phyloP scores from a whole-genome alignment of 2,113 vertebrate genomes.

The Dipodomys ordii region DNA sequence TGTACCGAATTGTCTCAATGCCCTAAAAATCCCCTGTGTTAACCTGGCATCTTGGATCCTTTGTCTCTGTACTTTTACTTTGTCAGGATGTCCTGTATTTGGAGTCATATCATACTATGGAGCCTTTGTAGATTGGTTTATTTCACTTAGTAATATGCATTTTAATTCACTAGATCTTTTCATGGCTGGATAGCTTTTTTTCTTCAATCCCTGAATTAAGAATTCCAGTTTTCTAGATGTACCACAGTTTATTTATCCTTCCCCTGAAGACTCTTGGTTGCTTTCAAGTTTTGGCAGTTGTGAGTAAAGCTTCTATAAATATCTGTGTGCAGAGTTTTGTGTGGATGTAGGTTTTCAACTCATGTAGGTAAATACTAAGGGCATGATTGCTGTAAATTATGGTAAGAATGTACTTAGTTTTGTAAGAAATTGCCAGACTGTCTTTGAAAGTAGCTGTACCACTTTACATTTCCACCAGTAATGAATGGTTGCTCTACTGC shows the following conservation, averaged over 20 bases:
- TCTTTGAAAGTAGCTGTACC: neutral
- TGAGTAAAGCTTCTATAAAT: conserved; percentile 8
- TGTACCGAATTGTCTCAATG: neutral
- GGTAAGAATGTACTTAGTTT: conserved; percentile 19
- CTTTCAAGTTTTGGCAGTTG: conserved; percentile 17
- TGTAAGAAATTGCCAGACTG: neutral
- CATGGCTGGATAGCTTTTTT: neutral
- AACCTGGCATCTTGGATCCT: neutral
- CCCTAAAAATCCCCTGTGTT: neutral
- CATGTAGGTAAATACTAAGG: neutral
- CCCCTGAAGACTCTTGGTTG: neutral
- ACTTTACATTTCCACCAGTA: neutral
- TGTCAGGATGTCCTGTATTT: neutral
- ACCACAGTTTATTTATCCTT: neutral
- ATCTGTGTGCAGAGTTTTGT: neutral
- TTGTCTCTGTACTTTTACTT: neutral
- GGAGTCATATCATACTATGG: neutral
- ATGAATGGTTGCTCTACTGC: neutral
- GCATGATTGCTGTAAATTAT: neutral
- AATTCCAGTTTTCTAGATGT: neutral
- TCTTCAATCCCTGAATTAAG: conserved; percentile 5
- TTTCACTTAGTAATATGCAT: neutral
- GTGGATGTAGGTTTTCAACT: neutral
- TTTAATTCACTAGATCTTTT: conserved; percentile 4
- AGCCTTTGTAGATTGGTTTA: neutral